Evolutionary conservation across 2,113 vertebrate species (phyloP).

Genomic region (Callipepla californica): DNA sequence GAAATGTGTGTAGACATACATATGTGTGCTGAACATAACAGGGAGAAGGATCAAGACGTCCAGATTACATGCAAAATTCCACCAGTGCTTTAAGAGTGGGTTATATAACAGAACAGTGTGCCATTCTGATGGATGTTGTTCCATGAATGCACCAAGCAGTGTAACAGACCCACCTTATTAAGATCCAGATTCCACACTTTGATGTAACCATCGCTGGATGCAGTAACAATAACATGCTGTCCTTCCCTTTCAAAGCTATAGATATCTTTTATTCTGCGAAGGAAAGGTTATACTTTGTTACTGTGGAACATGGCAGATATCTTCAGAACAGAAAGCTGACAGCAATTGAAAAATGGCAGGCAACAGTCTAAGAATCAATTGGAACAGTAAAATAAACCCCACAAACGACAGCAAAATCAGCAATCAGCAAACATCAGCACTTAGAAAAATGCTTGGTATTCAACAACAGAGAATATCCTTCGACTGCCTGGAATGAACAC

Average conservation of each 20-base stretch:
- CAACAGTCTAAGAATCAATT: not conserved
- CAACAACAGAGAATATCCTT: not conserved
- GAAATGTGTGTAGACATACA: not conserved
- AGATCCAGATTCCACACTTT: constrained; percentile 91
- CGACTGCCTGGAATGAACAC: not conserved
- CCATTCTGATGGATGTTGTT: not conserved
- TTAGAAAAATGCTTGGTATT: not conserved
- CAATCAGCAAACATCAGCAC: not conserved
- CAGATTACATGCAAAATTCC: not conserved
- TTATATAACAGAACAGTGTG: not conserved
- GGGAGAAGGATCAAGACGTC: not conserved
- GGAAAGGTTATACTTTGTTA: constrained; percentile 19
- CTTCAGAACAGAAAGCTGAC: not conserved
- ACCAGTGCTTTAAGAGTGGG: not conserved
- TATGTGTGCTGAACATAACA: not conserved
- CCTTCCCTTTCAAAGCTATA: constrained; percentile 84
- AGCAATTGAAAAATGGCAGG: not conserved
- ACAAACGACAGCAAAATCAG: not conserved
- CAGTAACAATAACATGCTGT: constrained; percentile 86
- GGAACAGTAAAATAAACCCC: not conserved
- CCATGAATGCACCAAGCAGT: not conserved
- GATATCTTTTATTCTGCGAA: constrained; percentile 88
- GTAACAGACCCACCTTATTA: constrained; percentile 80
- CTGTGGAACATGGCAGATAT: not conserved
- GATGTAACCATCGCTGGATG: constrained; percentile 95